These are phyloP conservation scores for Cantharis flavilabris DNA, from an alignment of 2,888 invertebrate species.

Conservation along the genomic window DNA sequence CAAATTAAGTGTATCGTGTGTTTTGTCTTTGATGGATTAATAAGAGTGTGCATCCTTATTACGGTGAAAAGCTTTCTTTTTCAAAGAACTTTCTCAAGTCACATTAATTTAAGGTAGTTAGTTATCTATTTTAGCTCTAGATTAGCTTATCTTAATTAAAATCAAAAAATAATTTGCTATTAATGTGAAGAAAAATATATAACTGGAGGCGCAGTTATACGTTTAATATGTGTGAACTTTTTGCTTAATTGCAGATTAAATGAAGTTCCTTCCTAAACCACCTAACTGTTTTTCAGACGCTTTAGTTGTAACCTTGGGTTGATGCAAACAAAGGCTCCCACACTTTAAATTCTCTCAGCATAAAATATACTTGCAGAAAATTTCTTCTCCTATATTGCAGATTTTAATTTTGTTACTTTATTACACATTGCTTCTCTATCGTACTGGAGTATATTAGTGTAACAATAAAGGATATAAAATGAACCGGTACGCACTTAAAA, in stretches of 20 bases:
- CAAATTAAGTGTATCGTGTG: neutral
- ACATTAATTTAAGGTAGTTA: neutral
- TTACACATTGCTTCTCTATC: constrained; percentile 21
- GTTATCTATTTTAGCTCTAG: constrained; percentile 11
- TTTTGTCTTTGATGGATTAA: neutral
- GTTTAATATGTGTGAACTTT: constrained; percentile 44
- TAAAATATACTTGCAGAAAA: constrained; percentile 33
- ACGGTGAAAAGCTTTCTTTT: neutral
- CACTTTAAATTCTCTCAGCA: constrained; percentile 37
- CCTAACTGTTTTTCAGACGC: constrained; percentile 36
- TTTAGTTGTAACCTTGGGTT: constrained; percentile 39
- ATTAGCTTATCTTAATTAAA: constrained; percentile 34
- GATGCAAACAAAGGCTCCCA: constrained; percentile 39
- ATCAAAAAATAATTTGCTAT: constrained; percentile 33
- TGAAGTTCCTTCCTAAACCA: constrained; percentile 38
- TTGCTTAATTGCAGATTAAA: constrained; percentile 43
- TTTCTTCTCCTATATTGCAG: constrained; percentile 18
- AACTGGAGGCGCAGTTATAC: constrained; percentile 40
- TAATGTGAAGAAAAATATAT: constrained; percentile 31
- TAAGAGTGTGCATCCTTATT: neutral
- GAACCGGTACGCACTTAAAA: constrained; percentile 9
- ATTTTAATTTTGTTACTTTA: constrained; percentile 17
- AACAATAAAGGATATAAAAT: constrained; percentile 15
- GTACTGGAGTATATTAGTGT: constrained; percentile 1
- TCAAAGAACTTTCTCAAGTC: neutral